Evolutionary conservation across 2,888 invertebrate species (phyloP).

Genomic region (Endotricha flammealis): DNA sequence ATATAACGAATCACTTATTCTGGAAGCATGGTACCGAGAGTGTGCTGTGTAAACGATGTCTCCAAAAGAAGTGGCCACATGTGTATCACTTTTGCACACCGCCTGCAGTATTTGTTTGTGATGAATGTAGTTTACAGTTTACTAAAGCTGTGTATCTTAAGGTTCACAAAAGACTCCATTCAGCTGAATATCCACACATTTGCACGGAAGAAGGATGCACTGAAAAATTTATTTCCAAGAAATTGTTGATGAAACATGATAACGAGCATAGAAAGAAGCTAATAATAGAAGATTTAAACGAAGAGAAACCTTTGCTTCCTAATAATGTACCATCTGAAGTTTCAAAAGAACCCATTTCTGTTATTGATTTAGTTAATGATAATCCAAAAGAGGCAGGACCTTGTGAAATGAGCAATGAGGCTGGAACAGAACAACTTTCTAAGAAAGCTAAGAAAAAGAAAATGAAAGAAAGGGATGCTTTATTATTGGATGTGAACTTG

Average conservation of each 20-base stretch:
- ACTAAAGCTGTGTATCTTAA: conserved; percentile 87
- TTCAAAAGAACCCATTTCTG: conserved; percentile 48
- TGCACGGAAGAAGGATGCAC: conserved; percentile 85
- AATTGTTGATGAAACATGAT: conserved; percentile 85
- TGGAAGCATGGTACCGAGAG: conserved; percentile 96
- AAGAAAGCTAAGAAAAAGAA: conserved; percentile 72
- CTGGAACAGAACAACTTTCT: conserved; percentile 42
- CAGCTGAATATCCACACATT: conserved; percentile 82
- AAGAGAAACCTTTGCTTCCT: conserved; percentile 34
- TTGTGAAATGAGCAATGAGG: conserved; percentile 50
- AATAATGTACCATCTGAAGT: conserved; percentile 41
- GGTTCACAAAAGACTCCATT: conserved; percentile 90
- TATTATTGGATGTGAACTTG: conserved; percentile 78
- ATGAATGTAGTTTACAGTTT: conserved; percentile 87
- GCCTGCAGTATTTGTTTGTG: conserved; percentile 86
- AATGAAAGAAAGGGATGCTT: conserved; percentile 64
- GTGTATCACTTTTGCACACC: conserved; percentile 94
- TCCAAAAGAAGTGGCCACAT: conserved; percentile 95
- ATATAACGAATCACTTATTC: conserved; percentile 92
- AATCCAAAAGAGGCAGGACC: conserved; percentile 49
- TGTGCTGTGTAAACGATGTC: conserved; percentile 88
- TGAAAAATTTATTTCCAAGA: conserved; percentile 89
- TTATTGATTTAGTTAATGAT: conserved; percentile 58
- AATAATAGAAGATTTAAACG: conserved; percentile 44
- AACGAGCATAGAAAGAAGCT: conserved; percentile 75